phyloP scores from a whole-genome alignment of 2,113 vertebrate species.

The Brachyhypopomus gauderio region DNA sequence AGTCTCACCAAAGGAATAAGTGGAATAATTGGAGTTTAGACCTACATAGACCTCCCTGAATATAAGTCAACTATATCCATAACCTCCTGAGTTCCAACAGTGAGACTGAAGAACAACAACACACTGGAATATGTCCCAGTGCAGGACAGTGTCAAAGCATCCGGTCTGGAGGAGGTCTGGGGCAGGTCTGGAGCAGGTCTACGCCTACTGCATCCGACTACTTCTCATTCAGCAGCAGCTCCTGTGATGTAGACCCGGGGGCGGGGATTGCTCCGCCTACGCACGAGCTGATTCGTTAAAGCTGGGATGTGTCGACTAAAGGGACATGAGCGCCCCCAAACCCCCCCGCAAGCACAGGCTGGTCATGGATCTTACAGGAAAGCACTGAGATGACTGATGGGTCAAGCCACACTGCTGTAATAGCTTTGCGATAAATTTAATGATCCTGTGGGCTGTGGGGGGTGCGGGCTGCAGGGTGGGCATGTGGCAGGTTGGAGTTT shows the following conservation, averaged over 20 bases:
- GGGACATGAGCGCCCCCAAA: not conserved
- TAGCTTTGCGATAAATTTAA: not conserved
- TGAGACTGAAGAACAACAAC: not conserved
- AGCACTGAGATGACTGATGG: not conserved
- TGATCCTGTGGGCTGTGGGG: too few species aligned
- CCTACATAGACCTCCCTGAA: not conserved
- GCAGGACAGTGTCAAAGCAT: not conserved
- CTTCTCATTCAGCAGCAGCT: not conserved
- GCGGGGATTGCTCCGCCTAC: not conserved
- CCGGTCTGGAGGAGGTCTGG: not conserved
- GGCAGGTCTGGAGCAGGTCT: not conserved
- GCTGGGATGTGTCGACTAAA: slow-evolving; percentile 24
- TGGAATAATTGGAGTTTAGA: slow-evolving; percentile 1
- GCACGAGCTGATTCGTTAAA: not conserved
- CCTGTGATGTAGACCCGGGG: too few species aligned
- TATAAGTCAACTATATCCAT: slow-evolving; percentile 14
- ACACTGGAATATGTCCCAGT: not conserved
- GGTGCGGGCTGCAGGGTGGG: too few species aligned
- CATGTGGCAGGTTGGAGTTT: not conserved
- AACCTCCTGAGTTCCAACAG: not conserved
- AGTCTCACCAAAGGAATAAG: not conserved
- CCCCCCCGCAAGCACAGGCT: not conserved
- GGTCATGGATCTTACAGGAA: not conserved
- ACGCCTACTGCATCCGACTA: not conserved
- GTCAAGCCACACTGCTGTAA: not conserved